These are phyloP conservation scores for Crotalus viridis DNA, from an alignment of 2,113 vertebrate genomes.

Conservation along the genomic window DNA sequence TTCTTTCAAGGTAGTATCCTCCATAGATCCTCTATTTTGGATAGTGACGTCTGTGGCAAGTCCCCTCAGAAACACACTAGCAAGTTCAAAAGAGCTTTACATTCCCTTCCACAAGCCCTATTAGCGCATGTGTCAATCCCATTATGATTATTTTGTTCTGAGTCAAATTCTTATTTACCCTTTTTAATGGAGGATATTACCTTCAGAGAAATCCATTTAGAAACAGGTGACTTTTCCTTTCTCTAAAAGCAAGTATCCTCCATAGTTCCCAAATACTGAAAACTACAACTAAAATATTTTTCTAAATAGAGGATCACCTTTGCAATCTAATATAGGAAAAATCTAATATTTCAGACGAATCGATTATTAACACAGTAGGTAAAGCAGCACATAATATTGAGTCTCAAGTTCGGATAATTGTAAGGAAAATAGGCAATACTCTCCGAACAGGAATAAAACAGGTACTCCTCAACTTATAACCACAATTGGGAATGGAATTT, in stretches of 20 bases:
- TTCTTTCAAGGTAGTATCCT: constrained; percentile 80
- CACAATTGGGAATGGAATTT: not conserved
- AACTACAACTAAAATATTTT: constrained; percentile 52
- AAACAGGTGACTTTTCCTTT: constrained; percentile 66
- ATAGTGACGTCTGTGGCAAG: constrained; percentile 74
- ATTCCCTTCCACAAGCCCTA: constrained; percentile 75
- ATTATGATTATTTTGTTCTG: constrained; percentile 45
- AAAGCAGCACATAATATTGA: constrained; percentile 29
- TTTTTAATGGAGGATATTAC: constrained; percentile 62
- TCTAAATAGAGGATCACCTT: constrained; percentile 18
- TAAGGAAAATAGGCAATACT: constrained; percentile 32
- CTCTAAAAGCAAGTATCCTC: constrained; percentile 74
- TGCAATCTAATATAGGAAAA: constrained; percentile 21
- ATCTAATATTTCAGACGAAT: constrained; percentile 46
- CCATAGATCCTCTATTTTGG: constrained; percentile 80
- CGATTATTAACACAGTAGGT: constrained; percentile 40
- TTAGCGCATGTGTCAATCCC: constrained; percentile 72
- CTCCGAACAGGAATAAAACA: constrained; percentile 9
- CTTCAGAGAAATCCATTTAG: constrained; percentile 73
- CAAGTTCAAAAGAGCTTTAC: constrained; percentile 71
- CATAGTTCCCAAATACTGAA: constrained; percentile 61
- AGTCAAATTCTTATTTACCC: constrained; percentile 42
- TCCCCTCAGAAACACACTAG: constrained; percentile 71
- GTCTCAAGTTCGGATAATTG: constrained; percentile 39
- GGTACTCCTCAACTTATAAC: not conserved